A percentile compares a stretch with the other conserved stretches of the same genome.
Evolutionary conservation across 2,797 vertebrate genomes (phyloP).

Genomic region (Phoxinus dragarum): DNA sequence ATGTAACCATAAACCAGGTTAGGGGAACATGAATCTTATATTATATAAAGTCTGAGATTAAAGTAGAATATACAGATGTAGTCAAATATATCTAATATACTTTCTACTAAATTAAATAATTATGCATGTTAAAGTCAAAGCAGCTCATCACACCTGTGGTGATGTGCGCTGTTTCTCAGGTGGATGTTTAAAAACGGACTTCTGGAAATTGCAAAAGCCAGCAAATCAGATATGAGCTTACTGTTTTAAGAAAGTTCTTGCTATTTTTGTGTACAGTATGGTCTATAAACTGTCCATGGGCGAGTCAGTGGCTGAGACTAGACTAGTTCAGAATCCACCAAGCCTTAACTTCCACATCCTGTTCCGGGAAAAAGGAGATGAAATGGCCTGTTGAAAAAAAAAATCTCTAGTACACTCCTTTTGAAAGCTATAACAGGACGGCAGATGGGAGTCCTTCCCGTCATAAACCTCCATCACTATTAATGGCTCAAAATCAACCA

Average conservation of each 20-base stretch:
- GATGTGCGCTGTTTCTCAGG: not conserved
- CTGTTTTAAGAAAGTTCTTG: not conserved
- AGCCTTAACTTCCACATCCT: not conserved
- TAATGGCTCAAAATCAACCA: conserved; percentile 52
- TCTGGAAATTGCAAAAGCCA: not conserved
- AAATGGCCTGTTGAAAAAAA: not conserved
- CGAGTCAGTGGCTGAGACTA: not conserved
- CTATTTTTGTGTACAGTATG: not conserved
- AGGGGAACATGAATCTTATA: no score
- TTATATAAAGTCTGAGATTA: no score
- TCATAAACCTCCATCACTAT: conserved; percentile 40
- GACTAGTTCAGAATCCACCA: not conserved
- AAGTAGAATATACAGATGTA: no score
- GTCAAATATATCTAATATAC: no score
- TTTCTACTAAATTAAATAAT: no score
- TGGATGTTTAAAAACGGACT: not conserved
- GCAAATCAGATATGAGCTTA: not conserved
- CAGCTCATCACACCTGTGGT: no score
- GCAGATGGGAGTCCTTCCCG: conserved; percentile 41
- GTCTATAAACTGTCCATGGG: not conserved
- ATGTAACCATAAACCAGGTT: no score
- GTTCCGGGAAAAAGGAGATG: not conserved
- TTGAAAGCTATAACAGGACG: conserved; percentile 14
- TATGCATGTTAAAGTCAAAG: no score
- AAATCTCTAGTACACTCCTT: not conserved